Conservation (phyloP, 2,797 vertebrate species). For the Coregonus ussuriensis region DNA sequence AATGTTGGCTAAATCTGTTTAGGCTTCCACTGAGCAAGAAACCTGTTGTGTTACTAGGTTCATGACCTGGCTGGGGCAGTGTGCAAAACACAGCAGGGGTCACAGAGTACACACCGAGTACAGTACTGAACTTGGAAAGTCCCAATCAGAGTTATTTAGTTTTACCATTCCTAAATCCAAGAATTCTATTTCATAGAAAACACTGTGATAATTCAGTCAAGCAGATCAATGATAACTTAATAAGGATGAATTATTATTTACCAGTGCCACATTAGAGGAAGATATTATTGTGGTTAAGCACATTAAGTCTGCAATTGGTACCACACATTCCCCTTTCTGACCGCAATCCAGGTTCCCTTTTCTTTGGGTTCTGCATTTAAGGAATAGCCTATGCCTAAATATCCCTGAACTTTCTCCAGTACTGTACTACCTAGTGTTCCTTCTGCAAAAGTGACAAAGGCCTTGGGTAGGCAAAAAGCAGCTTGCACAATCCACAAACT, state of each 20-base stretch:
- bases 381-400: background rate
- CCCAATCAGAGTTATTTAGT: background rate
- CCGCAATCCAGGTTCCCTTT: slow-evolving; percentile 61
- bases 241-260: background rate
- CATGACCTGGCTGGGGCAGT: background rate
- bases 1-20: background rate
- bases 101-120: background rate
- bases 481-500: too few relatives aligned
- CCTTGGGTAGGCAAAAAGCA: background rate
- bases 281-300: slow-evolving; percentile 6
- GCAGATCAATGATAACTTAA: background rate
- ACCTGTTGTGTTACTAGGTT: background rate
- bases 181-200: background rate
- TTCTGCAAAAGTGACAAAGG: background rate
- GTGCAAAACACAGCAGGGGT: background rate
- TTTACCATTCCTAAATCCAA: background rate
- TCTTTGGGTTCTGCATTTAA: slow-evolving; percentile 62
- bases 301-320: background rate
- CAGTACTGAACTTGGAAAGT: background rate
- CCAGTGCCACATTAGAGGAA: background rate
- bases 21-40: background rate
- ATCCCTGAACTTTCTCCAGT: background rate
- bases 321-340: slow-evolving; percentile 46
- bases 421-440: background rate
- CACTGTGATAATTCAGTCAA: background rate